Evolutionary conservation across 2,113 vertebrate genomes (phyloP), one percentile per base, ranked within the genome.

Genomic region (Gallinago media): DNA sequence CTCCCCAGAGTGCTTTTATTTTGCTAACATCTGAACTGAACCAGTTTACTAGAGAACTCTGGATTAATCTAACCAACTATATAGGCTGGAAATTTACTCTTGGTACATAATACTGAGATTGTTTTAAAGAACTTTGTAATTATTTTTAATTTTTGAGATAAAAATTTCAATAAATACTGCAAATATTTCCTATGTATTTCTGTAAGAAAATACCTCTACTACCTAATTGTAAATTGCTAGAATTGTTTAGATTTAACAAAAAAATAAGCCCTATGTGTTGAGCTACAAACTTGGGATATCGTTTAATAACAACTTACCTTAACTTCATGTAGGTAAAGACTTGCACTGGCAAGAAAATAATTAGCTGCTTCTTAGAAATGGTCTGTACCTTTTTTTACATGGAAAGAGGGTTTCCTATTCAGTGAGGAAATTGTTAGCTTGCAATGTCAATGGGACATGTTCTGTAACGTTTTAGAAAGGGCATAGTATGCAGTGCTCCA

Each of bases 381-480:
- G 9, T 62, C 44, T 74, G 19, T 67, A 63, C 82, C 11, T 77
- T 74, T 82, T 85, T 50, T 83, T 85, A 63, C 8, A 5, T 56
- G 52, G 42, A 59, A 89, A 44, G 34, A 62, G 26, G 9, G 38
- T 76, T 93, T 91, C 49, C 44, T 84, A 10, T 58, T 94, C 52
- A 70, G 7, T 88, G 25, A 79, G 49, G 52, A 91, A 87, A 74
- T 65, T 55, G n/a, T 73, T 93, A 17, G 19, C 27, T 8, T 71
- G 25, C 85, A 54, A 8, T 96, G 72, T 92, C 75, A 61, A 27
- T 4, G 3, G 79, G 68, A 86, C 79, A 47, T 88, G 80, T 85
- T 88, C 71, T 80, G 14, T 88, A 92, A 36, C 40, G 38, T 91
- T 92, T 96, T 61, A 67, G 58, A 96, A 94, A 95, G 86, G 59